A percentile compares a stretch with the other conserved stretches of the same genome.
These are phyloP conservation scores for Sabellastarte sp. DNA, from an alignment of 2,888 invertebrate genomes.

Conservation along the genomic window DNA sequence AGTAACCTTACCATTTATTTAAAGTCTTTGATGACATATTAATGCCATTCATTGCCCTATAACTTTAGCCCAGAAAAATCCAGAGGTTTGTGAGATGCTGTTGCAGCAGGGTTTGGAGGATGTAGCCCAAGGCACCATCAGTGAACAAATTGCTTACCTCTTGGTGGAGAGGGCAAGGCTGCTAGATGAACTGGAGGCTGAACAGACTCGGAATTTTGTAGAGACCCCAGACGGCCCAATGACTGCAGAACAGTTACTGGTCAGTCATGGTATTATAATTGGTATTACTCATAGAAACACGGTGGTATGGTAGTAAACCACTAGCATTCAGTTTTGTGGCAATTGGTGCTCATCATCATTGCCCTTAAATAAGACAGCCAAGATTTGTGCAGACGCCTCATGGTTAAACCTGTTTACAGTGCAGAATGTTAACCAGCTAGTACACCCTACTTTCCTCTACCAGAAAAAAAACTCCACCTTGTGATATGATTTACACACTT, in stretches of 20 bases:
- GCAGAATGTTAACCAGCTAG: too few relatives aligned
- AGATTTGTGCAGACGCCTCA: too few relatives aligned
- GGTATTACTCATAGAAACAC: too few relatives aligned
- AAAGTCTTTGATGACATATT: background rate
- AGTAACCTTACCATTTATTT: background rate
- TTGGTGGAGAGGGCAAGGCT: constrained; percentile 61
- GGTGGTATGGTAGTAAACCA: too few relatives aligned
- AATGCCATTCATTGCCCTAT: background rate
- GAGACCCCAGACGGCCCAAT: constrained; percentile 21
- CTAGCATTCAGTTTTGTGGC: too few relatives aligned
- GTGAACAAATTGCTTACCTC: constrained; percentile 61
- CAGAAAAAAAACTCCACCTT: too few relatives aligned
- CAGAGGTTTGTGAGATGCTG: constrained; percentile 56
- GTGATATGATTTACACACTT: too few relatives aligned
- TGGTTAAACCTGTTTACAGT: too few relatives aligned
- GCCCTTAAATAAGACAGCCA: too few relatives aligned
- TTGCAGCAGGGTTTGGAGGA: constrained; percentile 59
- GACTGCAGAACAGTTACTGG: constrained; percentile 15
- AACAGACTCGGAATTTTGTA: constrained; percentile 5
- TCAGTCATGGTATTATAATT: constrained; percentile 2
- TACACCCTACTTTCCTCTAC: too few relatives aligned
- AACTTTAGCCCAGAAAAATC: too few relatives aligned
- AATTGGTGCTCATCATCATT: too few relatives aligned
- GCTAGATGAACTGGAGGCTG: constrained; percentile 59
- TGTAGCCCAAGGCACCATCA: constrained; percentile 55